These are phyloP conservation scores for Siderastrea siderea DNA, from an alignment of 92 coral and sea anemone species.

Conservation along the genomic window DNA sequence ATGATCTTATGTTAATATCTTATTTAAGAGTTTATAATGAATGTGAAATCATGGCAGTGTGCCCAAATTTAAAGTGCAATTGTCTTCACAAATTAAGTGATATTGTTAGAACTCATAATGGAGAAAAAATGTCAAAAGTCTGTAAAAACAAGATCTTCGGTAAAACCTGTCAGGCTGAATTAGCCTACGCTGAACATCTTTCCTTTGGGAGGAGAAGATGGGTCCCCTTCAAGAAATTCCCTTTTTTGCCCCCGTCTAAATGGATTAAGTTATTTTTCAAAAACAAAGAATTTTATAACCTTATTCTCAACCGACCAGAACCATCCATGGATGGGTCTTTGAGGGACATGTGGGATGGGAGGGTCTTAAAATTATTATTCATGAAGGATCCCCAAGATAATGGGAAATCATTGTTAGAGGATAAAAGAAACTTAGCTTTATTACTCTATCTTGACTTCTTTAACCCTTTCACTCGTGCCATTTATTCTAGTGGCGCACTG, in stretches of 20 bases:
- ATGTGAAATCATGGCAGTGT: no score
- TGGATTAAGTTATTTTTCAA: conserved; percentile 48
- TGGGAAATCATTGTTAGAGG: no score
- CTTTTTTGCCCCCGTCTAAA: conserved; percentile 46
- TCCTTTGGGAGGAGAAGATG: conserved; percentile 20
- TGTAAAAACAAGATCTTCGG: not conserved
- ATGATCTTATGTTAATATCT: no score
- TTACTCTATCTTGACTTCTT: no score
- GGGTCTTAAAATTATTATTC: conserved; percentile 30
- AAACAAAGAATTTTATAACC: conserved; percentile 24
- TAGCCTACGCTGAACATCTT: conserved; percentile 26
- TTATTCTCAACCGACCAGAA: conserved; percentile 10
- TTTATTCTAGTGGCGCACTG: conserved; percentile 43
- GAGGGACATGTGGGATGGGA: conserved; percentile 55
- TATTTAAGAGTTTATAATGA: no score
- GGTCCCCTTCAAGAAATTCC: conserved; percentile 41
- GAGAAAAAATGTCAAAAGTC: no score
- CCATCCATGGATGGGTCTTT: conserved; percentile 24
- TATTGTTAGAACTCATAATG: no score
- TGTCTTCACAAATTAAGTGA: no score
- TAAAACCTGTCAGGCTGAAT: conserved; percentile 24
- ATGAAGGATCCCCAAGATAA: no score
- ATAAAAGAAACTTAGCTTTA: no score
- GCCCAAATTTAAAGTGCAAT: no score
- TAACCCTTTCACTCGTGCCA: no score